Percentiles rank a stretch among this genome's conserved stretches.
Conservation (phyloP, 2,888 invertebrate genomes). For the Buathra laborator region DNA sequence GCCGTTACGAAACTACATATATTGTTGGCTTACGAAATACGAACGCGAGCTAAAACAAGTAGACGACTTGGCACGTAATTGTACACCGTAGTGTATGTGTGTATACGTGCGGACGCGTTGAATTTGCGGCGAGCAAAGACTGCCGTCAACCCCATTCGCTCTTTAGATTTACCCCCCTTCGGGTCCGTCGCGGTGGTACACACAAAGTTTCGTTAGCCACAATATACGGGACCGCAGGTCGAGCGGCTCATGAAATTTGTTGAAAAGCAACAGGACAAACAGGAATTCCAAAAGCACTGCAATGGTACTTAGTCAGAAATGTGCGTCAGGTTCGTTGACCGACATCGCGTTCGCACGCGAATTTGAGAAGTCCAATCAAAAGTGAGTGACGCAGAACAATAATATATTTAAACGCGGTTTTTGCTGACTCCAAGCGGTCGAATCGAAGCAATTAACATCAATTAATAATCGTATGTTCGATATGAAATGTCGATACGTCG, state of each 20-base stretch:
- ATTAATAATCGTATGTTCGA: no score
- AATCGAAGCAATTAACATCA: no score
- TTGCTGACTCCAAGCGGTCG: no score
- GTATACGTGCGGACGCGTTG: constrained; percentile 42
- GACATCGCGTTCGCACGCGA: neutral
- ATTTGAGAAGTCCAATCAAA: neutral
- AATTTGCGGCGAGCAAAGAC: constrained; percentile 55
- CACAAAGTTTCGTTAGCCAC: constrained; percentile 54
- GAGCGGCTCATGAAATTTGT: constrained; percentile 48
- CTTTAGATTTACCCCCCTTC: constrained; percentile 22
- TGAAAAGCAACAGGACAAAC: constrained; percentile 23
- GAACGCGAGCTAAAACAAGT: neutral
- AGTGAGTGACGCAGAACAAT: no score
- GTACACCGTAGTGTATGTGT: constrained; percentile 3
- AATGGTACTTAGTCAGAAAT: neutral
- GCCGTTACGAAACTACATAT: neutral
- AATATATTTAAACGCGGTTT: no score
- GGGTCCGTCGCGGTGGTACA: constrained; percentile 13
- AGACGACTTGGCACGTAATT: neutral
- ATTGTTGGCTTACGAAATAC: constrained; percentile 9
- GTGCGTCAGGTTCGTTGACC: neutral
- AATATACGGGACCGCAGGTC: constrained; percentile 61
- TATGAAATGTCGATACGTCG: no score
- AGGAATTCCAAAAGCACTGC: constrained; percentile 43
- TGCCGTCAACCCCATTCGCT: constrained; percentile 48